Evolutionary conservation across 2,113 vertebrate species (phyloP).

Genomic region (Apaloderma vittatum): DNA sequence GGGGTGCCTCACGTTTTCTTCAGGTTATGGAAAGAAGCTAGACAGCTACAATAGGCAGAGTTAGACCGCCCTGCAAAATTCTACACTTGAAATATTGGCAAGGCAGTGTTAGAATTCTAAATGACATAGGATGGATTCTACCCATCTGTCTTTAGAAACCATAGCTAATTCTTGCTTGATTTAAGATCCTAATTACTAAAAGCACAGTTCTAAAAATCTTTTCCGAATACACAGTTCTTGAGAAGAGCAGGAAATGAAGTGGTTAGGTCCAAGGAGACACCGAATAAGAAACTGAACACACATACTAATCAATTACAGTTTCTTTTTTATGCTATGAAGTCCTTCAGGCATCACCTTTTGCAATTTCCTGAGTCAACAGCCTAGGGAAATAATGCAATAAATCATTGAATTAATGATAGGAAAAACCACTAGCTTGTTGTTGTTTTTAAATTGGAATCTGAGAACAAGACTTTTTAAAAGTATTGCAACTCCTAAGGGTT

Average conservation of each 20-base stretch:
- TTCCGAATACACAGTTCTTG: background rate
- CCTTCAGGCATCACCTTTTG: background rate
- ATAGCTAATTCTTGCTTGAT: background rate
- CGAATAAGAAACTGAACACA: background rate
- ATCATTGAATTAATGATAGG: background rate
- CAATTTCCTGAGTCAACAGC: slow-evolving; percentile 13
- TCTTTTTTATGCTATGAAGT: background rate
- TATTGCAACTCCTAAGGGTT: background rate
- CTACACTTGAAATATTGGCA: background rate
- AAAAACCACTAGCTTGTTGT: background rate
- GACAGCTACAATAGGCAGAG: background rate
- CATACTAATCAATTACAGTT: background rate
- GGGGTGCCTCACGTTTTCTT: background rate
- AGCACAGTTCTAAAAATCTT: background rate
- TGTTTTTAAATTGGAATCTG: background rate
- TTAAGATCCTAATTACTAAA: slow-evolving; percentile 14
- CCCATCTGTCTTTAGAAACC: background rate
- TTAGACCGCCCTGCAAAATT: background rate
- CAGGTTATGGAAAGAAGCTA: background rate
- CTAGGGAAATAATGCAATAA: background rate
- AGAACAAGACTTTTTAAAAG: background rate
- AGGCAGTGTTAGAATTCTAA: background rate
- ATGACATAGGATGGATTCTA: background rate
- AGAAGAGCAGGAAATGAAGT: background rate
- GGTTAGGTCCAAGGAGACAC: background rate